phyloP scores from a whole-genome alignment of 1,140 invertebrate genomes.

The Cryptotermes secundus region DNA sequence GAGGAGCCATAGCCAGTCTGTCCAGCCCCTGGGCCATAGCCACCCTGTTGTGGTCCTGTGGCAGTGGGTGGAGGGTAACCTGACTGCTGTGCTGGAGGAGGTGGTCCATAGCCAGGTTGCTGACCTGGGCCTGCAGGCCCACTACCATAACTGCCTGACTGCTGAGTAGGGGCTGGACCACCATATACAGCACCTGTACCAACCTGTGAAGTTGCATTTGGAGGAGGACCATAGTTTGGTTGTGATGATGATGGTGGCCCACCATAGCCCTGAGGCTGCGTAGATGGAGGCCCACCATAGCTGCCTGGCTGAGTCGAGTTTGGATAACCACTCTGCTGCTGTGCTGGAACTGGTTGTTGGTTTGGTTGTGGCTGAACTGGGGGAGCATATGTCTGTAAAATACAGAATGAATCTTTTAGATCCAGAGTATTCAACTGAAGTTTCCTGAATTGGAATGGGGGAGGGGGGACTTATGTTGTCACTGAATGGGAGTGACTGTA shows the following conservation, averaged over 20 bases:
- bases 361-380: conserved; percentile 30
- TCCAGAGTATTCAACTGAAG: too few relatives aligned
- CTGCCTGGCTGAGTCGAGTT: conserved; percentile 15
- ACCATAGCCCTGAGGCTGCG: conserved; percentile 46
- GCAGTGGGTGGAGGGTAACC: conserved; percentile 44
- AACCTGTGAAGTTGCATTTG: conserved; percentile 45
- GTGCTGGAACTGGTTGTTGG: conserved; percentile 37
- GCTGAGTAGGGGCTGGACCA: conserved; percentile 44
- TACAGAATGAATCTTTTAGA: neutral
- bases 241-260: conserved; percentile 45
- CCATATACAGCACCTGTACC: conserved; percentile 26
- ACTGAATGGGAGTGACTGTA: too few relatives aligned
- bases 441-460: too few relatives aligned
- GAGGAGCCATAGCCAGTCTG: conserved; percentile 49
- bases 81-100: conserved; percentile 48
- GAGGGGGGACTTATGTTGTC: too few relatives aligned
- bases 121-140: conserved; percentile 47
- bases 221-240: conserved; percentile 48
- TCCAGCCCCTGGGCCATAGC: conserved; percentile 49
- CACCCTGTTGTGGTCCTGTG: conserved; percentile 48
- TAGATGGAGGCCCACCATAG: conserved; percentile 32
- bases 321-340: conserved; percentile 33
- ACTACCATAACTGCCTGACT: conserved; percentile 46
- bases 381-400: conserved; percentile 32
- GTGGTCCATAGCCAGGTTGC: conserved; percentile 45